These are phyloP conservation scores for Leucoma salicis DNA, from an alignment of 2,888 invertebrate species.

Conservation along the genomic window DNA sequence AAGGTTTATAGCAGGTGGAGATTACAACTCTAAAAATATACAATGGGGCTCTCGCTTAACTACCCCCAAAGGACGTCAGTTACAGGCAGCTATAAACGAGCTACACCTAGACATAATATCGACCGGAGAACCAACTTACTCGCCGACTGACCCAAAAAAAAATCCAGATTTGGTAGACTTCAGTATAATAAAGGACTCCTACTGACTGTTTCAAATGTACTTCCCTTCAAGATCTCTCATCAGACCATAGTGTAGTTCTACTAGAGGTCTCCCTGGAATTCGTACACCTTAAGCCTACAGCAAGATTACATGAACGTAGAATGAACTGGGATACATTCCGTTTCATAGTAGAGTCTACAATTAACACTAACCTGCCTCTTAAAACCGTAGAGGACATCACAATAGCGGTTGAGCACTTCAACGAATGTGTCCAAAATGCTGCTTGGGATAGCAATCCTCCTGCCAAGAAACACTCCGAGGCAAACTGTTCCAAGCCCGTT, in stretches of 20 bases:
- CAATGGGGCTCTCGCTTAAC: neutral
- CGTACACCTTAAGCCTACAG: no score
- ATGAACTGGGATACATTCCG: neutral
- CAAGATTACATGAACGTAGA: neutral
- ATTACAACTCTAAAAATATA: neutral
- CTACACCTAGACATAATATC: neutral
- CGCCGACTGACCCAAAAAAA: neutral
- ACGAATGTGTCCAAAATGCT: conserved; percentile 2
- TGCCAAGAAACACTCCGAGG: no score
- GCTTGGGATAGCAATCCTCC: no score
- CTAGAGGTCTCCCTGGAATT: no score
- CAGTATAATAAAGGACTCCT: neutral
- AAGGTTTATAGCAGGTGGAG: neutral
- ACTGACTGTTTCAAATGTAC: no score
- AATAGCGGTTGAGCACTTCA: neutral
- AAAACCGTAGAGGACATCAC: conserved; percentile 1
- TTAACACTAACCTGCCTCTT: no score
- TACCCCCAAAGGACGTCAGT: neutral
- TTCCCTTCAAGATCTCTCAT: no score
- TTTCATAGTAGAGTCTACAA: neutral
- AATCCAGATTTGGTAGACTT: neutral
- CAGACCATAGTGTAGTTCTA: no score
- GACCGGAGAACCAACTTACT: neutral
- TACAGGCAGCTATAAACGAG: neutral
- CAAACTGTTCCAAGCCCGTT: no score